Percentiles rank a stretch among this genome's conserved stretches.
Evolutionary conservation across 1,140 invertebrate genomes (phyloP).

Genomic region (Drosophila parvula): DNA sequence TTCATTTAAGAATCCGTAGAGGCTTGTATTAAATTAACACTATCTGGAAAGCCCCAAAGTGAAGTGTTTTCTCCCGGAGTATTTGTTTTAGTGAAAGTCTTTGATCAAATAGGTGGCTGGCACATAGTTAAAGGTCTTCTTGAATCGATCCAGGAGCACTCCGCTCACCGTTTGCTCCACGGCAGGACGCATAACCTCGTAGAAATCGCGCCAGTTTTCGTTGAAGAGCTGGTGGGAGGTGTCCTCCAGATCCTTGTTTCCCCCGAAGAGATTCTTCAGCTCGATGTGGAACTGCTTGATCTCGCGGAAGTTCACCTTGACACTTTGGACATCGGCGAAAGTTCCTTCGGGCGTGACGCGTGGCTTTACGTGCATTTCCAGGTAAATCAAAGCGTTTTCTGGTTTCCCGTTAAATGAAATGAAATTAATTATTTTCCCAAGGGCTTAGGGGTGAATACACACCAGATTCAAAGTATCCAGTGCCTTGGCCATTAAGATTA

Average conservation of each 20-base stretch:
- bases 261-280: constrained; percentile 63
- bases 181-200: constrained; percentile 86
- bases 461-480: constrained; percentile 88
- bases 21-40: neutral
- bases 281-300: constrained; percentile 68
- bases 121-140: constrained; percentile 86
- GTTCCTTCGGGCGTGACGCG: constrained; percentile 85
- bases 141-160: constrained; percentile 87
- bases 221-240: constrained; percentile 71
- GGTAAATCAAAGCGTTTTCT: constrained; percentile 86
- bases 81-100: constrained; percentile 50
- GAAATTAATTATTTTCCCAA: neutral
- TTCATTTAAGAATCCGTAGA: neutral
- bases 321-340: constrained; percentile 86
- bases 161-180: constrained; percentile 87
- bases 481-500: constrained; percentile 87
- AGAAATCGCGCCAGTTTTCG: constrained; percentile 70
- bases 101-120: constrained; percentile 84
- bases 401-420: neutral
- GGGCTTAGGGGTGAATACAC: constrained; percentile 54
- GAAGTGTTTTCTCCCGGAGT: too few relatives aligned
- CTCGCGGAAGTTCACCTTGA: constrained; percentile 51
- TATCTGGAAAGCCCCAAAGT: neutral
- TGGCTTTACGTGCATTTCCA: constrained; percentile 86
- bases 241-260: constrained; percentile 68